These are phyloP conservation scores for Phoebastria nigripes DNA, from an alignment of 2,797 vertebrate genomes.

Conservation along the genomic window DNA sequence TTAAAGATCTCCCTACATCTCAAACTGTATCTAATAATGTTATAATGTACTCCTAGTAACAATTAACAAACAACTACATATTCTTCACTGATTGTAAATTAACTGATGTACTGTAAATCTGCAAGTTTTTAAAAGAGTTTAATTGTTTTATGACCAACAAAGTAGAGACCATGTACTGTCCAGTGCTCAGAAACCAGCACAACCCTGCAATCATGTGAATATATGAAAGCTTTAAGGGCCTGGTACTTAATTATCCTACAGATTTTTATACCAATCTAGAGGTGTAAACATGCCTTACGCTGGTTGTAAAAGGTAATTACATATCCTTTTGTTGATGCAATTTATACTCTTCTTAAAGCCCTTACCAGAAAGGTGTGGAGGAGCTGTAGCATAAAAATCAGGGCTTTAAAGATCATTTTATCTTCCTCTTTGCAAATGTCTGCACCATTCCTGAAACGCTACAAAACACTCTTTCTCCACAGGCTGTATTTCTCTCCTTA, in stretches of 20 bases:
- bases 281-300: constrained; percentile 55
- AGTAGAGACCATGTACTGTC: not conserved
- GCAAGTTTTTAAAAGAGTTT: not conserved
- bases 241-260: constrained; percentile 12
- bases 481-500: not conserved
- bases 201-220: constrained; percentile 18
- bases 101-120: not conserved
- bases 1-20: constrained; percentile 15
- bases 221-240: constrained; percentile 11
- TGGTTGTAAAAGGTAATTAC: constrained; percentile 62
- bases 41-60: not conserved
- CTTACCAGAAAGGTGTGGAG: constrained; percentile 41
- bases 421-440: not conserved
- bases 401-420: constrained; percentile 15
- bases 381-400: constrained; percentile 28
- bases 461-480: not conserved
- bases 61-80: constrained; percentile 41
- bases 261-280: constrained; percentile 51
- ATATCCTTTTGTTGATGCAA: constrained; percentile 51
- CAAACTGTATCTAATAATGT: constrained; percentile 8
- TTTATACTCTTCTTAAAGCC: constrained; percentile 52
- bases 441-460: not conserved
- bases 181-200: constrained; percentile 14
- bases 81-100: constrained; percentile 18
- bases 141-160: constrained; percentile 27